Conservation (phyloP, 2,113 vertebrate genomes). For the Fregata magnificens region DNA sequence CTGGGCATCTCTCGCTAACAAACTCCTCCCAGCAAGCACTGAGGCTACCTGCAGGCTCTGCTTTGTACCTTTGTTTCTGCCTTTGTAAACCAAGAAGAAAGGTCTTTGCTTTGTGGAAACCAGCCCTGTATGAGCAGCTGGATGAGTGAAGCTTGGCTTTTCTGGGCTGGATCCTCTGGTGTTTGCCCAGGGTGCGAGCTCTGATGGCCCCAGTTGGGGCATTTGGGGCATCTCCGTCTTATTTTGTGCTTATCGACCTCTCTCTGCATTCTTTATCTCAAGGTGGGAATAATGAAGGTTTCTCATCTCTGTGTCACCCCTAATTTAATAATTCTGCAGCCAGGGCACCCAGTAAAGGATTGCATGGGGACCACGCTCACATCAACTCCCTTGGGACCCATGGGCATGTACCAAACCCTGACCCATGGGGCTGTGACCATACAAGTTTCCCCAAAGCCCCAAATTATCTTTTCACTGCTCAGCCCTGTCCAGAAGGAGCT, state of each 20-base stretch:
- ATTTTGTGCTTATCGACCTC: background rate
- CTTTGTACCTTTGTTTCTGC: background rate
- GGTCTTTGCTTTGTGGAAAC: background rate
- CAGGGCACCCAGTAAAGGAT: background rate
- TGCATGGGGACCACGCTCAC: background rate
- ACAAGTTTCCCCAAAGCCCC: background rate
- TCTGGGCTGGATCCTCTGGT: background rate
- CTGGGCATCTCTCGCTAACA: background rate
- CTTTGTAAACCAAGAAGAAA: background rate
- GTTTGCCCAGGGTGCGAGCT: background rate
- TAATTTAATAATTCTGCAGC: background rate
- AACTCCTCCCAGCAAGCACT: background rate
- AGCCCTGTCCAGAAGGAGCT: background rate
- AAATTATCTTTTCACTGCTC: background rate
- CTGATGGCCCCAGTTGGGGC: background rate
- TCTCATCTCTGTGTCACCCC: background rate
- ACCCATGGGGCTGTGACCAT: background rate
- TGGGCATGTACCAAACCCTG: background rate
- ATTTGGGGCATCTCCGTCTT: background rate
- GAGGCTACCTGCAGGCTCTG: background rate
- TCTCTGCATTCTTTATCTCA: background rate
- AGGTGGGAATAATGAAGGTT: background rate
- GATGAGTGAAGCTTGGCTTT: background rate
- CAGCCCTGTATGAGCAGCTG: background rate
- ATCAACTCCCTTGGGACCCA: background rate